Evolutionary conservation across 2,113 vertebrate genomes (phyloP), one percentile per base, ranked within the genome.

Genomic region (Etheostoma spectabile): DNA sequence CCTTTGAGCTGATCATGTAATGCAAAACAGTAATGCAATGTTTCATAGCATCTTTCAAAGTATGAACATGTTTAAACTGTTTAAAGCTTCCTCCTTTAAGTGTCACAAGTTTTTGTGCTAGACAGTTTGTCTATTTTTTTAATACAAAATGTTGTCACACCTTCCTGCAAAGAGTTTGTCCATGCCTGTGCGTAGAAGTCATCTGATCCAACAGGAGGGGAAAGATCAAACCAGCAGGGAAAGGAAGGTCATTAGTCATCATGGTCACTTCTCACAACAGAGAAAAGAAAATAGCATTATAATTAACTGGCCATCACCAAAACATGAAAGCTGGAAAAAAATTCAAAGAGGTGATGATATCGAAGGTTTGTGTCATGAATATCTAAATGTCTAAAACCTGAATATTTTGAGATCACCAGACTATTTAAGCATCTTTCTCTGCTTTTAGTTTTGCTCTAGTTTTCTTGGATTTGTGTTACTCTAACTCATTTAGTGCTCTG

Each of bases 231-330:
- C 55, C 64, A 38, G 60, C 64, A 59, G 33, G n/a, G 45, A 15
- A 38, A 42, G 12, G 46, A 68, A 33, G 72, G 22, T 74, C 60
- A 74, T 74, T 74, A 57, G 63, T 61, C 55, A 18, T 51, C 65
- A 21, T 42, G 38, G 38, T 74, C 72, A 63, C 45, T 19, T 65
- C 48, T 61, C 18, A 38, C n/a, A 56, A 22, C 12, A 42, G 48
- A 30, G 22, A 33, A 51, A 49, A 80, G 45, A 62, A 55, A 74
- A 64, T 3, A 69, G 1, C 8, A 3, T 33, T 27, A 60, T 69
- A 16, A 77, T 70, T 71, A 61, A 24, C 46, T 56, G 51, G 24
- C 55, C 19, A 33, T 66, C 62, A 66, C 21, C 21, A 64, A 77
- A 73, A 80, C 2, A 52, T 33, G 5, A 22, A 48, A 30, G 27